Conservation (phyloP, 2,113 vertebrate genomes). For the Sebastes schlegelii region DNA sequence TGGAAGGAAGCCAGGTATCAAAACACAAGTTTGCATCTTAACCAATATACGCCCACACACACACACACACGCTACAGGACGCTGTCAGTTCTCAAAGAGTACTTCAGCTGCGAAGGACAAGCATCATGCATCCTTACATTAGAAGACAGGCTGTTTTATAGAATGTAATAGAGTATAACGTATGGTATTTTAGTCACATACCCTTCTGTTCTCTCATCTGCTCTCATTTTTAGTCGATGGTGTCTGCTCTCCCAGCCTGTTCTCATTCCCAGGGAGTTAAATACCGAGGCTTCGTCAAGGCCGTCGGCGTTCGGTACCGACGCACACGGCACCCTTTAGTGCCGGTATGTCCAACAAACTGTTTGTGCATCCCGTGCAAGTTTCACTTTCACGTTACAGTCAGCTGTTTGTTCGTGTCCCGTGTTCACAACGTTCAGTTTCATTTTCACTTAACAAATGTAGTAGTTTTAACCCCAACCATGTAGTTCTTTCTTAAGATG, state of each 20-base stretch:
- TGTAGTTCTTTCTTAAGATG: no score
- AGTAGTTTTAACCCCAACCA: no score
- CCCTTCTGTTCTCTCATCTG: neutral
- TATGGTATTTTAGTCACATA: neutral
- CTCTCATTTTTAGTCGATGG: neutral
- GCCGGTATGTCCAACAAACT: no score
- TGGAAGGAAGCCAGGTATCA: slow-evolving; percentile 13
- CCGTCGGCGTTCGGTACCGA: no score
- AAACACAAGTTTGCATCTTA: slow-evolving; percentile 10
- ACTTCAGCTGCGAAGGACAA: neutral
- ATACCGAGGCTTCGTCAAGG: no score
- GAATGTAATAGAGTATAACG: neutral
- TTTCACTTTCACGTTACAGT: no score
- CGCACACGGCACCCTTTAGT: no score
- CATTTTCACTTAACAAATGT: no score
- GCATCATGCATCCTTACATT: neutral
- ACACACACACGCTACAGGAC: neutral
- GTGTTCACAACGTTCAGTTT: no score
- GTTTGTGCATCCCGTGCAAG: no score
- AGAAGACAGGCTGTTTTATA: neutral
- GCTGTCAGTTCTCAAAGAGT: neutral
- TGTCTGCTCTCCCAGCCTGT: neutral
- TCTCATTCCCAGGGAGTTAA: no score
- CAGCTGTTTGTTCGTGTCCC: no score
- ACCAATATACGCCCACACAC: neutral